Percentiles rank a stretch among this genome's conserved stretches.
These are phyloP conservation scores for Rhyacichthys aspro DNA, from an alignment of 2,797 vertebrate genomes.

Conservation along the genomic window DNA sequence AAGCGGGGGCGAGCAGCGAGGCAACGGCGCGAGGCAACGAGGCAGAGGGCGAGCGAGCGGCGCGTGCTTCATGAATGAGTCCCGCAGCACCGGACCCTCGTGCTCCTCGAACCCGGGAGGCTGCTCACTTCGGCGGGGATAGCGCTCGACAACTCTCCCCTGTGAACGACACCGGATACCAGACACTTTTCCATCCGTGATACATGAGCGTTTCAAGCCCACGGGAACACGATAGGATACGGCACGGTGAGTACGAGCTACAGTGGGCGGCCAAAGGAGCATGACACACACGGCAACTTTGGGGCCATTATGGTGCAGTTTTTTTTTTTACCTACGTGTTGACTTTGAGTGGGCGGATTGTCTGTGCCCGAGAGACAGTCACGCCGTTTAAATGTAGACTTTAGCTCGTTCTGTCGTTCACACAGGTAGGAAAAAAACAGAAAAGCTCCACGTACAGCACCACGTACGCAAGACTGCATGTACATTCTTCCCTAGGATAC, in stretches of 20 bases:
- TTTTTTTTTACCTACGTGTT: conserved; percentile 18
- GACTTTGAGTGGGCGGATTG: neutral
- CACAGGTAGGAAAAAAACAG: conserved; percentile 39
- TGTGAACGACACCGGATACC: conserved; percentile 42
- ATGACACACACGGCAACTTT: conserved; percentile 67
- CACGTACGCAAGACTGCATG: conserved; percentile 63
- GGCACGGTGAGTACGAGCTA: conserved; percentile 62
- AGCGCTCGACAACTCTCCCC: conserved; percentile 32
- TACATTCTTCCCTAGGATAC: conserved; percentile 50
- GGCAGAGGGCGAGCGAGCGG: conserved; percentile 33
- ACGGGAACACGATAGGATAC: conserved; percentile 56
- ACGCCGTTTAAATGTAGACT: conserved; percentile 25
- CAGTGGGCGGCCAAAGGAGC: conserved; percentile 56
- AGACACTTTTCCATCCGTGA: conserved; percentile 18
- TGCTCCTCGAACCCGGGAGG: conserved; percentile 48
- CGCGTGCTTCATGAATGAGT: conserved; percentile 73
- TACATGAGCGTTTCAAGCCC: conserved; percentile 54
- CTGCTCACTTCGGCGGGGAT: conserved; percentile 36
- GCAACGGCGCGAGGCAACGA: conserved; percentile 31
- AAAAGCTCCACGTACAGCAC: conserved; percentile 26
- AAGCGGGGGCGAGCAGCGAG: conserved; percentile 71
- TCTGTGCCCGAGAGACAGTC: neutral
- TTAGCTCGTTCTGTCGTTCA: conserved; percentile 11
- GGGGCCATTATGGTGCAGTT: conserved; percentile 42
- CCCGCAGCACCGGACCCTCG: conserved; percentile 37